Evolutionary conservation across 1,140 invertebrate species (phyloP).

Genomic region (Cyrtorhinus lividipennis): DNA sequence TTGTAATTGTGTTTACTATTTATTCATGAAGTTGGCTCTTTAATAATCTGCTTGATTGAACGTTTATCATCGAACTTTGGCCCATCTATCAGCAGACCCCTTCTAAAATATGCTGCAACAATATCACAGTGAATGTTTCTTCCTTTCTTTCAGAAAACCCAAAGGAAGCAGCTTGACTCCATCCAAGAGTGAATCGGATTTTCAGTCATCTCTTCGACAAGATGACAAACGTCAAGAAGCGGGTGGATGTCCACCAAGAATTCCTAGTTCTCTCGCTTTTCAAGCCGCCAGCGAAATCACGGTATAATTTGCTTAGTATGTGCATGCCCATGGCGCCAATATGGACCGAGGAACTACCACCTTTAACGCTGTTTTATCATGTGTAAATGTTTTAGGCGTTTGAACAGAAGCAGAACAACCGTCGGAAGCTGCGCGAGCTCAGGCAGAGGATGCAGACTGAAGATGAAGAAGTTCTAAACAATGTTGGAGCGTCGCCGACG

Average conservation of each 20-base stretch:
- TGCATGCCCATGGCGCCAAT: no score
- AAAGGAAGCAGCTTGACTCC: constrained; percentile 17
- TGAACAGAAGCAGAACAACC: constrained; percentile 30
- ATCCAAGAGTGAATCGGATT: constrained; percentile 24
- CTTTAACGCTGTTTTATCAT: constrained; percentile 6
- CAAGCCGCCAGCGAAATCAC: constrained; percentile 13
- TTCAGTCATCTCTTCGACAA: constrained; percentile 18
- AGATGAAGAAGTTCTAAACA: constrained; percentile 48
- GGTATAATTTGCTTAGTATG: no score
- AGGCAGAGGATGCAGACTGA: constrained; percentile 69
- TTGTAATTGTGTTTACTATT: no score
- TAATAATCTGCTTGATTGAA: no score
- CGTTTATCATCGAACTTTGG: no score
- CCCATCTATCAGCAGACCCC: no score
- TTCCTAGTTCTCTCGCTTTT: constrained; percentile 18
- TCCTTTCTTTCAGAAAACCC: constrained; percentile 10
- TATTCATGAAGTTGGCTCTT: no score
- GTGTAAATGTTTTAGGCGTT: constrained; percentile 7
- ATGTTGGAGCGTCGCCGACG: constrained; percentile 50
- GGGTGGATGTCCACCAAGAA: constrained; percentile 9
- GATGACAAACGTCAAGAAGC: constrained; percentile 19
- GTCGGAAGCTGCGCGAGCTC: constrained; percentile 62
- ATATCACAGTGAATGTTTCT: no score
- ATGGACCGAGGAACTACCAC: no score
- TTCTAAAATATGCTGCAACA: no score